A percentile compares a stretch with the other conserved stretches of the same genome.
Evolutionary conservation across 2,888 invertebrate genomes (phyloP).

Genomic region (Drosophila flavopinicola): DNA sequence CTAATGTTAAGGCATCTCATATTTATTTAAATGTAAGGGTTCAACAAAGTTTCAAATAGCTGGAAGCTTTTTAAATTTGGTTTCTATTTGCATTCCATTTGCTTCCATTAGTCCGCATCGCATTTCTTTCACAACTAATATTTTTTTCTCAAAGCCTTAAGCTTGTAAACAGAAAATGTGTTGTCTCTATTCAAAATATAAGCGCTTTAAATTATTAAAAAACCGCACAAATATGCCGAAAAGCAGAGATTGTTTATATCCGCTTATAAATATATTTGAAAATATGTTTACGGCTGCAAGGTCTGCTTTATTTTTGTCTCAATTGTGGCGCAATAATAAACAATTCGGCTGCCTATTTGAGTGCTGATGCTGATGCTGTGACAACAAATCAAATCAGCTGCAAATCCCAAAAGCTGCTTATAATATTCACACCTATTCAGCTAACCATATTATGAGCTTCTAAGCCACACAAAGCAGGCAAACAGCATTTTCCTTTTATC

Average conservation of each 20-base stretch:
- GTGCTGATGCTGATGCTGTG: constrained; percentile 5
- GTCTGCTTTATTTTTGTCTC: constrained; percentile 7
- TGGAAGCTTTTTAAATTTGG: neutral
- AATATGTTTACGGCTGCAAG: neutral
- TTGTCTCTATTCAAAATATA: neutral
- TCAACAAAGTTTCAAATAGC: constrained; percentile 1
- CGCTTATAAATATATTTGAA: neutral
- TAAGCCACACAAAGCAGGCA: constrained; percentile 32
- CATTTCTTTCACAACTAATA: neutral
- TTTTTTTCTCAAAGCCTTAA: neutral
- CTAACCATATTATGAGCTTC: constrained; percentile 12
- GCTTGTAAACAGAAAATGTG: neutral
- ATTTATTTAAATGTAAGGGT: neutral
- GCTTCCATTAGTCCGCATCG: constrained; percentile 1
- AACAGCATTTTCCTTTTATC: constrained; percentile 5
- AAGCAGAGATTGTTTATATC: neutral
- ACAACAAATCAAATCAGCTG: constrained; percentile 33
- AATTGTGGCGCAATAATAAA: constrained; percentile 20
- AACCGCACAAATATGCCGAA: neutral
- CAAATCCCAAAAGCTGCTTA: constrained; percentile 53
- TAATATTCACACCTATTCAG: constrained; percentile 43
- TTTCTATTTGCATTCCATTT: neutral
- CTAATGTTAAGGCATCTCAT: neutral
- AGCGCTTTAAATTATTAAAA: neutral
- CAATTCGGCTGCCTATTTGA: constrained; percentile 19